Evolutionary conservation across 1,140 invertebrate genomes (phyloP), one percentile per base, ranked within the genome.

Genomic region (Lepidotrigona ventralis): DNA sequence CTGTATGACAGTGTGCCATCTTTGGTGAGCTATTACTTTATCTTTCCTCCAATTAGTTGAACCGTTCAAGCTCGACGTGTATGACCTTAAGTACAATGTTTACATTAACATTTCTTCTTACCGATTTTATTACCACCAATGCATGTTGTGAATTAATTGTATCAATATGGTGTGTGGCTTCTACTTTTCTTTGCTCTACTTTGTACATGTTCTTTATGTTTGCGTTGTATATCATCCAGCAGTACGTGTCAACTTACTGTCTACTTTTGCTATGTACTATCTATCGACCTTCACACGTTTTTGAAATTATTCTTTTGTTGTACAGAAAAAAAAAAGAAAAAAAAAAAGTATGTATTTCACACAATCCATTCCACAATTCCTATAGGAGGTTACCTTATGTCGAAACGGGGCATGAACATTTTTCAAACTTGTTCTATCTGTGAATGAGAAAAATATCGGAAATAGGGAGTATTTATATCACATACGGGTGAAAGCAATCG

Each of bases 181-280:
- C 81, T 86, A 81, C 69, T 81, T 90, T 89, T 88, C 82, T 87
- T 90, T 89, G 87, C 88, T 85, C 81, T 85, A 87, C 79, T 88
- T 83, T 87, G 77, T 76, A 89, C 75, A 74, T 39, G 64, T 83
- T 76, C 79, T 79, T 86, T 83, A 80, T 89, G 83, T 86, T 88
- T 88, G 81, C 80, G 85, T 88, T 89, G 85, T 73, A 88, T 84
- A 86, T 85, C 84, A 86, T 86, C 80, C 79, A 79, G 81, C 84
- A 87, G 69, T 89, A 84, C 68, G 77, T 84, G 89, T 92, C 86
- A 92, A 91, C 87, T 88, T 91, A 85, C 89, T 91, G 91, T 81
- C 91, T 93, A 93, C 92, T 93, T 93, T 93, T 93, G 91, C 92
- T 88, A 84, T 92, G 91, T 91, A 93, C 86, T 81, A 81, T 88